Evolutionary conservation across 2,797 vertebrate genomes (phyloP).

Genomic region (Perodicticus potto): DNA sequence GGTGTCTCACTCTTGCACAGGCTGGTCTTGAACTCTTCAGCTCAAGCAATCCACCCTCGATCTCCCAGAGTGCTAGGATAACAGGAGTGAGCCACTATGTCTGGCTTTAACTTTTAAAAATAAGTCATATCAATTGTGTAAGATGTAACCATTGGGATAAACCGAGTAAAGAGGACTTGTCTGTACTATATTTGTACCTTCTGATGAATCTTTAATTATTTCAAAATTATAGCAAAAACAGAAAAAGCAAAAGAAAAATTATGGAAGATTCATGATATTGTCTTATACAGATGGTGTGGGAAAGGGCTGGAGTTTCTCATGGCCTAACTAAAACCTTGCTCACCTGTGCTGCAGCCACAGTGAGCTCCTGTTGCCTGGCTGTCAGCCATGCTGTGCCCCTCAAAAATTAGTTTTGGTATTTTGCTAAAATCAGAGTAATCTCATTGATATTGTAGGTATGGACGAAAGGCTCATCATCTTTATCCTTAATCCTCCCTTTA

Average conservation of each 20-base stretch:
- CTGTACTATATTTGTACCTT: background rate
- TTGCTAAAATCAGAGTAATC: background rate
- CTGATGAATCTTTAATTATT: slow-evolving; percentile 29
- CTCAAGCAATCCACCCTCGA: too few species aligned
- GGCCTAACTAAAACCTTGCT: background rate
- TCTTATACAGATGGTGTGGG: background rate
- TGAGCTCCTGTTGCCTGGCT: background rate
- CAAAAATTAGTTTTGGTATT: background rate
- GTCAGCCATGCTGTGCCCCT: background rate
- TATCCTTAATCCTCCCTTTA: slow-evolving; percentile 64
- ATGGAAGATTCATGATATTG: background rate
- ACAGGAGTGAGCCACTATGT: too few species aligned
- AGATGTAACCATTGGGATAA: background rate
- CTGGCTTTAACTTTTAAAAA: slow-evolving; percentile 35
- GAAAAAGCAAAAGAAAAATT: too few species aligned
- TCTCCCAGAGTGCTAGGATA: too few species aligned
- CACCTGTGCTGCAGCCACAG: too few species aligned
- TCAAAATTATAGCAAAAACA: background rate
- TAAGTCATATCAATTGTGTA: background rate
- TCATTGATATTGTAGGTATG: background rate
- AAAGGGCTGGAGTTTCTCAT: background rate
- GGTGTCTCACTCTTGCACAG: too few species aligned
- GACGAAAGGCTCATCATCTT: background rate
- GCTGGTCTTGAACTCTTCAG: too few species aligned
- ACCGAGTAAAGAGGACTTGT: background rate